Evolutionary conservation across 92 coral and sea anemone species (phyloP), one percentile per base, ranked within the genome.

Genomic region (Parazoanthus darwini): DNA sequence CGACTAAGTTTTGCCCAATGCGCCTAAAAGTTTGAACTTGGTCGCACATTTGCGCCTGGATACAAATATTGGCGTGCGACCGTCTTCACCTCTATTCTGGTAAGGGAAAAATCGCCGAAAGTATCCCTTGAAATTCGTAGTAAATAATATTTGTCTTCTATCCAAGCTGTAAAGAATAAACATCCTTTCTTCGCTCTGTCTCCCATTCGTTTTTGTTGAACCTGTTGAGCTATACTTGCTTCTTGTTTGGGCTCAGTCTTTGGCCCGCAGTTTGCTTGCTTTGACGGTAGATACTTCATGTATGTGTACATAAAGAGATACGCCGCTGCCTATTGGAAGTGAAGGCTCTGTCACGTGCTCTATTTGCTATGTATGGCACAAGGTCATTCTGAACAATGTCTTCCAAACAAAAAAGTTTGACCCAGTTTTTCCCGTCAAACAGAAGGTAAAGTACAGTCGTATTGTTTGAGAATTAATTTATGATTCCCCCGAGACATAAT

Each of bases 341-440:
- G 81, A 77, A 77, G 81, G 81, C 82, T 79, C 82, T 78, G 82
- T 78, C 81, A 77, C 81, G 81, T 77, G 81, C 81, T 44, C 63
- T 78, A 46, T 78, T 78, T 78, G 82, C 63, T 29, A 0, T 29
- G 33, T n/a, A n/a, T n/a, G n/a, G n/a, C n/a, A n/a, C n/a, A n/a
- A n/a, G n/a, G n/a, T n/a, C n/a, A n/a, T n/a, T n/a, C n/a, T n/a
- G n/a, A n/a, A n/a, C n/a, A n/a, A n/a, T n/a, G n/a, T 29, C 33
- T 29, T 29, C 33, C 33, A 29, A 29, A 29, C 59, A 78, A 79
- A 22, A 79, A 23, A 48, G 82, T 48, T 79, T 79, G 67, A 50
- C 82, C 82, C 38, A 48, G 82, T 50, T 79, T 50, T 79, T 79
- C 67, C 1, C 20, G 38, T 48, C 82, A 79, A 79, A 68, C 82